Evolutionary conservation across 2,113 vertebrate genomes (phyloP).

Genomic region (Megaceryle maxima): DNA sequence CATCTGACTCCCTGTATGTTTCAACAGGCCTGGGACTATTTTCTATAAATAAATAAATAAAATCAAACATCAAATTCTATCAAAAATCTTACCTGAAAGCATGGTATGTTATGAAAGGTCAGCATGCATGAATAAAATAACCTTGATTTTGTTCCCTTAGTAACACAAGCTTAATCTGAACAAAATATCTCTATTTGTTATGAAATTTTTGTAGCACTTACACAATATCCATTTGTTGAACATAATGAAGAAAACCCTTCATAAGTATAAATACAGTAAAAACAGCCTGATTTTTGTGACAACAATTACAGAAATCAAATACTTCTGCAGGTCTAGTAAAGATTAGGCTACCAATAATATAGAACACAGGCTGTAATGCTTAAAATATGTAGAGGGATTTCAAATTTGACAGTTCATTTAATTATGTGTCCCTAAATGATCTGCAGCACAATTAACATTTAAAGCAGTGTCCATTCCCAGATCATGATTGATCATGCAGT

Average conservation of each 20-base stretch:
- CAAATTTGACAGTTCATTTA: constrained; percentile 32
- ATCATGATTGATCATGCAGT: constrained; percentile 22
- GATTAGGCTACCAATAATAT: neutral
- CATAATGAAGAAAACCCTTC: neutral
- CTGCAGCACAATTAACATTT: constrained; percentile 36
- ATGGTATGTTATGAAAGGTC: neutral
- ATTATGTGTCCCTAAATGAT: constrained; percentile 23
- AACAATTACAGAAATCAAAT: constrained; percentile 31
- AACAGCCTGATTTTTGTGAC: neutral
- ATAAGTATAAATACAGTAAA: neutral
- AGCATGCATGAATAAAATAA: neutral
- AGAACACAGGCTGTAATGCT: neutral
- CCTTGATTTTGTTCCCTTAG: neutral
- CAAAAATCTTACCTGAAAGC: neutral
- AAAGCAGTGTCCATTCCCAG: constrained; percentile 4
- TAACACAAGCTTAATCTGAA: neutral
- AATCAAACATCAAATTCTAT: neutral
- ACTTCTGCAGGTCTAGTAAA: neutral
- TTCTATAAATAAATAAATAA: neutral
- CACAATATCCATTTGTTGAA: neutral
- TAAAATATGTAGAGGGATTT: neutral
- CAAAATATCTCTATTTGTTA: neutral
- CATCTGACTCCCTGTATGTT: neutral
- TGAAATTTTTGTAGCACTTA: neutral
- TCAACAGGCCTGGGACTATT: neutral